phyloP scores from a whole-genome alignment of 2,888 invertebrate genomes.

The Diarsia brunnea region DNA sequence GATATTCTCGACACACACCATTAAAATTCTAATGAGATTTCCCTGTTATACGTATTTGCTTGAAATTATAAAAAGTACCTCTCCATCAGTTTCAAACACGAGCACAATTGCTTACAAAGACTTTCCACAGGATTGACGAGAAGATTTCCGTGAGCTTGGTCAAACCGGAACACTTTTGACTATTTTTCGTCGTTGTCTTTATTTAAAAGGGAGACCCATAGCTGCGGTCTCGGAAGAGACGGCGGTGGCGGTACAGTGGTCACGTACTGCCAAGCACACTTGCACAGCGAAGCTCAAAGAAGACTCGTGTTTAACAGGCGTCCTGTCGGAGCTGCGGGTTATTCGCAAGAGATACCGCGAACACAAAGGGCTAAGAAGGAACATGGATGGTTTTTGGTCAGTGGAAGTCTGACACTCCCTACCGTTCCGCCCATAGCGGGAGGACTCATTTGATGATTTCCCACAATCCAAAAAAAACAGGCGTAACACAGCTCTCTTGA shows the following conservation, averaged over 20 bases:
- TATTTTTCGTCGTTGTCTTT: not conserved
- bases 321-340: no score
- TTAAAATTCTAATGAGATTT: slow-evolving; percentile 20
- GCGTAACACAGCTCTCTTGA: no score
- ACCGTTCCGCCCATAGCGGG: no score
- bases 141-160: not conserved
- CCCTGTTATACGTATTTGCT: no score
- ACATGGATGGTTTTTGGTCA: no score
- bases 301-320: no score
- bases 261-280: not conserved
- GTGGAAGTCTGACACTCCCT: no score
- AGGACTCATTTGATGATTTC: no score
- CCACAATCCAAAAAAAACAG: no score
- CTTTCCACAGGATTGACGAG: not conserved
- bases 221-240: not conserved
- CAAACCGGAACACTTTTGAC: not conserved
- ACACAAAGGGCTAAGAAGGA: no score
- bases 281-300: not conserved
- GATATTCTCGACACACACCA: no score
- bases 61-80: not conserved
- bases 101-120: not conserved
- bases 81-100: not conserved
- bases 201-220: not conserved
- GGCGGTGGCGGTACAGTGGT: not conserved
- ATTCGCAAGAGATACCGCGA: no score